Evolutionary conservation across 2,113 vertebrate species (phyloP), one percentile per base, ranked within the genome.

Genomic region (Lepidiolamprologus cunningtoni): DNA sequence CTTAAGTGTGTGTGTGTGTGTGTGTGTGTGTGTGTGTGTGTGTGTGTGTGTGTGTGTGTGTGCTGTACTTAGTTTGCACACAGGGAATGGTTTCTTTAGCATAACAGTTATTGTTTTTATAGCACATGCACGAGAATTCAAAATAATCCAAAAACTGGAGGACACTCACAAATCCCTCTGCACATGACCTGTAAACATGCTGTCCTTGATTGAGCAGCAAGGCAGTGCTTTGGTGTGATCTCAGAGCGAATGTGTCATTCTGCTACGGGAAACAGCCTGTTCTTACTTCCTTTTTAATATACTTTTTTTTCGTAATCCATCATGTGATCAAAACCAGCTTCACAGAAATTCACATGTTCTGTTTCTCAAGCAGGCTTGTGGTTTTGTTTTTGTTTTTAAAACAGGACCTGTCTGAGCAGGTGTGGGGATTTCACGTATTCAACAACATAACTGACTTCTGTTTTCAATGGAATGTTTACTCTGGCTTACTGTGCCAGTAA

Each of bases 251-350:
- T 50, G 57, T 28, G 10, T 33, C 5, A 1, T 21, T 52, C 26
- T 76, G 19, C 23, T 54, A 81, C 1, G 19, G 28, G 54, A 16
- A 52, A 8, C 31, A 40, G 52, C 66, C 23, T 33, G 1, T 61
- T 82, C 6, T 68, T 11, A 5, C n/a, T 83, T 86, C 63, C 11
- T 23, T 40, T 45, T 47, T 5, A 11, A 63, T 63, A 19, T 63
- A 33, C 16, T 11, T 63, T 1, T 31, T 31, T 58, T 58, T 16
- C 1, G 12, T 10, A 26, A 40, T 19, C 42, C 19, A 7, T 16
- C 91, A 89, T 87, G 76, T 91, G 89, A 82, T 50, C 8, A 8
- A 71, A 80, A 80, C 54, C n/a, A 42, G 28, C 89, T 76, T 63
- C 31, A 23, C 33, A 42, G 42, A 23, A 73, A 54, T 19, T 66